Percentiles rank a stretch among this genome's conserved stretches.
Evolutionary conservation across 2,797 vertebrate genomes (phyloP).

Genomic region (Epinephelus awoara): DNA sequence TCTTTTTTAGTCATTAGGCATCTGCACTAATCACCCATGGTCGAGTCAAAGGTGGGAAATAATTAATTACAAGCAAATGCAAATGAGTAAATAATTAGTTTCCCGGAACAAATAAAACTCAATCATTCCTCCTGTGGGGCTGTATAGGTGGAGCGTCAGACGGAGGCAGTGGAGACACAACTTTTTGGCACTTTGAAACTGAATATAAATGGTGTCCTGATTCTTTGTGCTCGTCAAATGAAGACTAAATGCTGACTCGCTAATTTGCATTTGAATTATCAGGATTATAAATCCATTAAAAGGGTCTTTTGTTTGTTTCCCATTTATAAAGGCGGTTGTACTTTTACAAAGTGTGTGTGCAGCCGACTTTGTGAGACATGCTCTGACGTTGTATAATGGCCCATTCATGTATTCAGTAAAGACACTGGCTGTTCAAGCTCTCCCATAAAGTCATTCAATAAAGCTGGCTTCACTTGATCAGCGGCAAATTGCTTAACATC

Average conservation of each 20-base stretch:
- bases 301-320: constrained; percentile 20
- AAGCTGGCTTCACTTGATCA: constrained; percentile 3
- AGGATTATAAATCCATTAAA: constrained; percentile 30
- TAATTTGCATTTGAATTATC: constrained; percentile 42
- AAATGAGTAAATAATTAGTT: constrained; percentile 28
- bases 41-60: constrained; percentile 11
- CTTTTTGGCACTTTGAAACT: neutral
- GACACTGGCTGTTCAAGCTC: neutral
- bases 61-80: neutral
- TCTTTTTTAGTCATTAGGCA: neutral
- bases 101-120: neutral
- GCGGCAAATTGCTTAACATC: neutral
- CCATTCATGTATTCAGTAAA: neutral
- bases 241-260: constrained; percentile 3
- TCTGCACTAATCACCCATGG: constrained; percentile 3
- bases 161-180: neutral
- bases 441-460: neutral
- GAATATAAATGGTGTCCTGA: neutral
- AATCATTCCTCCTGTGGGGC: neutral
- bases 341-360: constrained; percentile 7
- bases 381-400: constrained; percentile 11
- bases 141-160: neutral
- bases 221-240: constrained; percentile 4
- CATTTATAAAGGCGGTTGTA: constrained; percentile 1
- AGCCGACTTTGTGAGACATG: neutral